phyloP scores from a whole-genome alignment of 64 coral and sea anemone genomes.

The Montipora capricornis region DNA sequence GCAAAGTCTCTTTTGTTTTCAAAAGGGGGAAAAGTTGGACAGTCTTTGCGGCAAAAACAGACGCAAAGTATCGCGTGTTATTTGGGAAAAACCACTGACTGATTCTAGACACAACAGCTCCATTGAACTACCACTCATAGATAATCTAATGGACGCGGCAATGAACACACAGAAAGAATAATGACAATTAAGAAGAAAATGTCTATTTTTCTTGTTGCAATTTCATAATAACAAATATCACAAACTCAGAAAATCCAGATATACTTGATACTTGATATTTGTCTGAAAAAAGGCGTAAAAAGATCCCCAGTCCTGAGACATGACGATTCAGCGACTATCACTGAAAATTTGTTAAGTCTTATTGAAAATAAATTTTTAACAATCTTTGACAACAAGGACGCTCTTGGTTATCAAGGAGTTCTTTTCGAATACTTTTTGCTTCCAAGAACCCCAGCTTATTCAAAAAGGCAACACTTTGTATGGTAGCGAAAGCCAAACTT shows the following conservation, averaged over 20 bases:
- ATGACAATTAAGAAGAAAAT: conserved; percentile 39
- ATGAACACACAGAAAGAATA: conserved; percentile 41
- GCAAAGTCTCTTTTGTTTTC: no score
- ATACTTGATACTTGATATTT: not conserved
- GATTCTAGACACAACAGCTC: conserved; percentile 25
- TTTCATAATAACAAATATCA: conserved; percentile 12
- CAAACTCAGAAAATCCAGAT: not conserved
- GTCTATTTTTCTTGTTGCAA: conserved; percentile 21
- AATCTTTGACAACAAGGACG: not conserved
- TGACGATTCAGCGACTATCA: not conserved
- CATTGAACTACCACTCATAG: conserved; percentile 25
- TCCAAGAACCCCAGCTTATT: not conserved
- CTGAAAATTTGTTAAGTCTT: not conserved
- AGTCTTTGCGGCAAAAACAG: not conserved
- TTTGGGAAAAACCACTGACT: not conserved
- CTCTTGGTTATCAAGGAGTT: not conserved
- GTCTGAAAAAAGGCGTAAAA: not conserved
- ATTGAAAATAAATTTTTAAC: not conserved
- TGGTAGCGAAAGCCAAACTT: not conserved
- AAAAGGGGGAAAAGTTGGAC: not conserved
- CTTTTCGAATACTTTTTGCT: not conserved
- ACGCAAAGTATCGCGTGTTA: conserved; percentile 14
- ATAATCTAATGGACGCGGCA: conserved; percentile 55
- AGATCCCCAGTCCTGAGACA: not conserved
- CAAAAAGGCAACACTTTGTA: not conserved